A percentile compares a stretch with the other conserved stretches of the same genome.
Evolutionary conservation across 2,797 vertebrate species (phyloP).

Genomic region (Coluber constrictor): DNA sequence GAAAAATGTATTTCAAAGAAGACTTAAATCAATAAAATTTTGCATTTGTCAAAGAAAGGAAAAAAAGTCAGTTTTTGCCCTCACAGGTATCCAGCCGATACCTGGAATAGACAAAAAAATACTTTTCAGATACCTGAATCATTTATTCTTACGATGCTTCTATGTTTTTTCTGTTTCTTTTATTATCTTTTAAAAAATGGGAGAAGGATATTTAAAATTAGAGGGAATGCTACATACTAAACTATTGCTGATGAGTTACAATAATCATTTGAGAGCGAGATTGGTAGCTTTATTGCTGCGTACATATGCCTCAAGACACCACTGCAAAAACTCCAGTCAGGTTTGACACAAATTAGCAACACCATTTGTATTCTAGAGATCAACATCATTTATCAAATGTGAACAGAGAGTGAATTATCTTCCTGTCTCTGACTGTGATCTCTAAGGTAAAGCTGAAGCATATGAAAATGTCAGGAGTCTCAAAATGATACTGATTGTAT

Average conservation of each 20-base stretch:
- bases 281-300: not conserved
- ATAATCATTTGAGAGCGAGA: slow-evolving; percentile 2
- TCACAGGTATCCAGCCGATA: not conserved
- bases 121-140: not conserved
- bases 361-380: slow-evolving; percentile 27
- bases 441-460: slow-evolving; percentile 13
- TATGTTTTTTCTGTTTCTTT: not conserved
- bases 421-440: not conserved
- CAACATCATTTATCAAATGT: slow-evolving; percentile 26
- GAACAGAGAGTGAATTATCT: not conserved
- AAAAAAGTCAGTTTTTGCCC: not conserved
- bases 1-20: not conserved
- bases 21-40: not conserved
- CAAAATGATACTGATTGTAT: not conserved
- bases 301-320: not conserved
- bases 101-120: not conserved
- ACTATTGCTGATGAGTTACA: not conserved
- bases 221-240: not conserved
- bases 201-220: not conserved
- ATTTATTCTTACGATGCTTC: not conserved
- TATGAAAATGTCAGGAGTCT: slow-evolving; percentile 27
- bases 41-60: not conserved
- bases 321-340: not conserved
- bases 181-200: not conserved
- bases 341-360: slow-evolving; percentile 23